Percentiles rank a stretch among this genome's conserved stretches.
These are phyloP conservation scores for Rhagologus leucostigma DNA, from an alignment of 2,113 vertebrate species.

Conservation along the genomic window DNA sequence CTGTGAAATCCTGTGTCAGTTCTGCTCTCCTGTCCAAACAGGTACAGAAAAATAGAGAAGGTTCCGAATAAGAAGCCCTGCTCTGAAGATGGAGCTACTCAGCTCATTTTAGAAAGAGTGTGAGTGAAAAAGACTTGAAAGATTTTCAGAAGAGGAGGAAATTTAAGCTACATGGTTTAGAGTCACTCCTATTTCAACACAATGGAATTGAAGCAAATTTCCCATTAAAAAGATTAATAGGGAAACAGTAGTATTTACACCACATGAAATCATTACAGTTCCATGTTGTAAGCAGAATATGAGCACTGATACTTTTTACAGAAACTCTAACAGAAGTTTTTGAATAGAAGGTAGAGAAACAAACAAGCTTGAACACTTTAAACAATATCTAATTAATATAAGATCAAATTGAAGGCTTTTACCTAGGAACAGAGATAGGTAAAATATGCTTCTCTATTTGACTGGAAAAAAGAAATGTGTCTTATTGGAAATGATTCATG, in stretches of 20 bases:
- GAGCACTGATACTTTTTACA: no score
- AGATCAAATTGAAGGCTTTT: neutral
- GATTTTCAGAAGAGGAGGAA: neutral
- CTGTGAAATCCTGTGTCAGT: neutral
- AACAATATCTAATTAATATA: neutral
- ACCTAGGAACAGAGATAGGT: neutral
- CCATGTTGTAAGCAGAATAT: neutral
- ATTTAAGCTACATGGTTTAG: neutral
- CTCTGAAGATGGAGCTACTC: neutral
- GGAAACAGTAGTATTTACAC: neutral
- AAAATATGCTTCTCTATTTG: neutral
- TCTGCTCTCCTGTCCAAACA: neutral
- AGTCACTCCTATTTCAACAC: neutral
- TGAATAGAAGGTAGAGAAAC: neutral
- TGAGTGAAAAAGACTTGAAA: neutral
- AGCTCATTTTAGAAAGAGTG: neutral
- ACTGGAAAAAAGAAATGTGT: neutral
- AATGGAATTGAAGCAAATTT: neutral
- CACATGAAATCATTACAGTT: neutral
- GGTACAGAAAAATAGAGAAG: neutral
- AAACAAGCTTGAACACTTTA: neutral
- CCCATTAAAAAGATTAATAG: neutral
- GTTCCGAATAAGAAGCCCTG: neutral
- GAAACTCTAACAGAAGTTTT: neutral
- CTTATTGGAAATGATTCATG: neutral